These are phyloP conservation scores for Trichogramma dendrolimi DNA, from an alignment of 2,888 invertebrate species.

Conservation along the genomic window DNA sequence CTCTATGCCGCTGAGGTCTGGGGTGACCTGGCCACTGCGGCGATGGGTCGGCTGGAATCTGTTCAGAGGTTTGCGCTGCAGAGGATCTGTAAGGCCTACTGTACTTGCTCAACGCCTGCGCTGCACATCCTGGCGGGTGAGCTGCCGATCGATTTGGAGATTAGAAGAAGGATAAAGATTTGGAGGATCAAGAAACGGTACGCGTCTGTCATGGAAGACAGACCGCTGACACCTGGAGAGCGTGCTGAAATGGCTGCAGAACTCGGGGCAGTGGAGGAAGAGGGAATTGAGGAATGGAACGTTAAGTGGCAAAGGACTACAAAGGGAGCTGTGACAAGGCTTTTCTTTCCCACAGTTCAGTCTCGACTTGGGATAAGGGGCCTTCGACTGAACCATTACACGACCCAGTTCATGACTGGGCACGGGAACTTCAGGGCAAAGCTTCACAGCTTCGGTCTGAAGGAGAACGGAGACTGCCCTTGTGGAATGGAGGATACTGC, in stretches of 20 bases:
- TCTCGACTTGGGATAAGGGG: no score
- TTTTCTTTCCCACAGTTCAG: no score
- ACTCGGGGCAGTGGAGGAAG: no score
- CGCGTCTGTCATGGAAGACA: no score
- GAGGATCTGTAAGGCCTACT: conserved; percentile 3
- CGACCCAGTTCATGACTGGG: conserved; percentile 21
- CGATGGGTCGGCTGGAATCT: no score
- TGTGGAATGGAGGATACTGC: conserved; percentile 18
- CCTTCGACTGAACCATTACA: no score
- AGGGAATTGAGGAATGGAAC: no score
- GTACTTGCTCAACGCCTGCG: conserved; percentile 20
- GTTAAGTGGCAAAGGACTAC: no score
- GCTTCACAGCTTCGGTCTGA: not conserved
- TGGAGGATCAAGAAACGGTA: conserved; percentile 3
- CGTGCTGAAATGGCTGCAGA: no score
- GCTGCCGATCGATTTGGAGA: conserved; percentile 28
- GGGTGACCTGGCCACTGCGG: no score
- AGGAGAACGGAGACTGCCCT: not conserved
- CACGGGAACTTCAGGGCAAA: conserved; percentile 24
- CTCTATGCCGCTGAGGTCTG: conserved; percentile 25
- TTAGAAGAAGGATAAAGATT: conserved; percentile 3
- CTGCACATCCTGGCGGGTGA: conserved; percentile 28
- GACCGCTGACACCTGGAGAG: no score
- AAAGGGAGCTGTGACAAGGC: no score
- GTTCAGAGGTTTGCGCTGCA: conserved; percentile 16